Percentiles rank a stretch among this genome's conserved stretches.
These are phyloP conservation scores for Pangasianodon hypophthalmus DNA, from an alignment of 2,113 vertebrate species.

Conservation along the genomic window DNA sequence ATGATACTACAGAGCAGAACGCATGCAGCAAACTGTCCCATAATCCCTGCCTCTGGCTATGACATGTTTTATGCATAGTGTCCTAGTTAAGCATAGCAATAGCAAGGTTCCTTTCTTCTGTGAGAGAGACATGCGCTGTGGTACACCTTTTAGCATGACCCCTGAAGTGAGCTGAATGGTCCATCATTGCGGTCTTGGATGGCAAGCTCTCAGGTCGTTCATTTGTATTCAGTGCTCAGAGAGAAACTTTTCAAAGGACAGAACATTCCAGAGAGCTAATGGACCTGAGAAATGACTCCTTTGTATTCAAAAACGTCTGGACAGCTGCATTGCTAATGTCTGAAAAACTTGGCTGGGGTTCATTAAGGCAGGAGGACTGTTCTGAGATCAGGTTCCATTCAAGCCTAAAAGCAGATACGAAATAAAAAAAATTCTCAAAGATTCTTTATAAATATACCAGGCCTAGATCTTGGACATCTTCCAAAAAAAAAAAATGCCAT, in stretches of 20 bases:
- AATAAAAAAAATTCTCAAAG: too few species aligned
- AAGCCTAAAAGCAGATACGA: not conserved
- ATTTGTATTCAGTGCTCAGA: slow-evolving; percentile 29
- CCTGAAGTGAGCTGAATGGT: slow-evolving; percentile 36
- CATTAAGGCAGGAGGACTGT: not conserved
- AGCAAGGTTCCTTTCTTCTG: slow-evolving; percentile 25
- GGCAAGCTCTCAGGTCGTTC: not conserved
- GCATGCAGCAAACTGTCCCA: slow-evolving; percentile 7
- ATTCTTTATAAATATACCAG: not conserved
- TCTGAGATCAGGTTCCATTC: not conserved
- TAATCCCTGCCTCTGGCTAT: not conserved
- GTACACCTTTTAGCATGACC: slow-evolving; percentile 14
- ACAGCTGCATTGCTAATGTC: slow-evolving; percentile 37
- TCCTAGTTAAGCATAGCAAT: slow-evolving; percentile 18
- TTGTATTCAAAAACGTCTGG: slow-evolving; percentile 28
- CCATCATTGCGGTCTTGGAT: not conserved
- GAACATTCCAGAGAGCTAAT: slow-evolving; percentile 45
- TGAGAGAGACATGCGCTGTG: not conserved
- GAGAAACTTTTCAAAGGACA: slow-evolving; percentile 39
- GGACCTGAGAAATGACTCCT: slow-evolving; percentile 30
- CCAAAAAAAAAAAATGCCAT: slow-evolving; percentile 40
- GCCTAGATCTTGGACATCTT: not conserved
- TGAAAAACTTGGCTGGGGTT: slow-evolving; percentile 30
- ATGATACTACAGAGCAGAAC: not conserved
- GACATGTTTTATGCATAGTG: slow-evolving; percentile 52